Evolutionary conservation across 1,140 invertebrate genomes (phyloP), one percentile per base, ranked within the genome.

Genomic region (Saccostrea glomerata): DNA sequence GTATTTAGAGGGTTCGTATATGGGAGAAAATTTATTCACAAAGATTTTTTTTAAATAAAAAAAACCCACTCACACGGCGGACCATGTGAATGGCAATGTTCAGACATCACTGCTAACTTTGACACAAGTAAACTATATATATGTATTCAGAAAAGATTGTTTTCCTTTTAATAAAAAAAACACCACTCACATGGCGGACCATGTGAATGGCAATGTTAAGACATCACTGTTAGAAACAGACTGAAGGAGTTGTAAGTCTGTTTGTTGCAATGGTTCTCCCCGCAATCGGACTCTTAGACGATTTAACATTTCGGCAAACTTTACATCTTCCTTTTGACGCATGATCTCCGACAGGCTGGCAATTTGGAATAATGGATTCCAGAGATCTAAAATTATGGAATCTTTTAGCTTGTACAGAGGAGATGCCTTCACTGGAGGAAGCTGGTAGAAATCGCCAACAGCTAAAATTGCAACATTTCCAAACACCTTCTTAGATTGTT

Each of bases 381-480:
- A 88, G 12, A 55, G 58, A 86, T 66, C 85, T 47, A 55, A 86
- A 40, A 23, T 36, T 15, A 12, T 54, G 13, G 58, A 25, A 56
- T 23, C 23, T 17, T 82, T 56, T 0, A 15, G 58, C 9, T 56
- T 87, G 30, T 82, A 87, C 54, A 56, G 54, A 30, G 73, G 30
- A 15, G 30, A 54, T 20, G 30, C 63, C 40, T 63, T 83, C 0
- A 87, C 86, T 17, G 86, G 82, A 54, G 86, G 86, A 54, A 87
- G 82, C 47, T 87, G 84, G 55, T 58, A 89, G 82, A 89, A 89
- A 66, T 89, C 88, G 9, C 85, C 85, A n/a, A 89, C 88, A 54
- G 88, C 84, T 40, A 89, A 25, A 25, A 89, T 30, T 23, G 84
- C n/a, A 20, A 89, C 30, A n/a, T 84, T 84, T 63, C 88, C 88